phyloP scores from a whole-genome alignment of 2,888 invertebrate species.

The Bellardia bayeri region DNA sequence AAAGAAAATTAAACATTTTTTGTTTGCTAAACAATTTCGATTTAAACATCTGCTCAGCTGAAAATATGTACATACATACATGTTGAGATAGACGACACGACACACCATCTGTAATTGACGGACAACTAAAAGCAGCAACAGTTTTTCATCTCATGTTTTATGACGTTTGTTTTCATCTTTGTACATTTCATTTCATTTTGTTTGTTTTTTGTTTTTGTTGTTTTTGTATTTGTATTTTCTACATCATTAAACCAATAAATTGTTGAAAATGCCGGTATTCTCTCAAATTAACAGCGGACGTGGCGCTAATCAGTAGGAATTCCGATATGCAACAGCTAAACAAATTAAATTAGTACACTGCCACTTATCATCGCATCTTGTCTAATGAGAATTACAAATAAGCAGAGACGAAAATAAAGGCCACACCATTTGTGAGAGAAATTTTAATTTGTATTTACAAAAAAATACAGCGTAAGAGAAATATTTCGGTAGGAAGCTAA shows the following conservation, averaged over 20 bases:
- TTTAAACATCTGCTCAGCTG: constrained; percentile 46
- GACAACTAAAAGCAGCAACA: constrained; percentile 53
- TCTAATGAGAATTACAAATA: constrained; percentile 39
- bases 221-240: constrained; percentile 2
- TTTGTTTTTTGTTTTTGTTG: constrained; percentile 10
- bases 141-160: constrained; percentile 62
- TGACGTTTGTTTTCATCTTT: constrained; percentile 21
- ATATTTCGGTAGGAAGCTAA: background rate
- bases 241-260: constrained; percentile 45
- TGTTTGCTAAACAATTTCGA: constrained; percentile 13
- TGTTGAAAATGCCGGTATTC: constrained; percentile 66
- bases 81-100: constrained; percentile 35
- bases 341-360: constrained; percentile 71
- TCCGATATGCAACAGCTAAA: constrained; percentile 74
- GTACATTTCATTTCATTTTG: too few relatives aligned
- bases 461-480: constrained; percentile 26
- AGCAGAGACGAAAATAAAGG: constrained; percentile 25
- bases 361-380: constrained; percentile 58
- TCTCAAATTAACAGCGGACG: constrained; percentile 67
- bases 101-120: constrained; percentile 36
- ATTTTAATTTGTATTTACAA: constrained; percentile 9
- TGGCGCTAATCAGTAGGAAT: constrained; percentile 73
- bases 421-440: constrained; percentile 53
- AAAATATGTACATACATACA: constrained; percentile 5
- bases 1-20: constrained; percentile 1